A percentile compares a stretch with the other conserved stretches of the same genome.
Conservation (phyloP, 2,888 invertebrate species). For the Cryptus armator region DNA sequence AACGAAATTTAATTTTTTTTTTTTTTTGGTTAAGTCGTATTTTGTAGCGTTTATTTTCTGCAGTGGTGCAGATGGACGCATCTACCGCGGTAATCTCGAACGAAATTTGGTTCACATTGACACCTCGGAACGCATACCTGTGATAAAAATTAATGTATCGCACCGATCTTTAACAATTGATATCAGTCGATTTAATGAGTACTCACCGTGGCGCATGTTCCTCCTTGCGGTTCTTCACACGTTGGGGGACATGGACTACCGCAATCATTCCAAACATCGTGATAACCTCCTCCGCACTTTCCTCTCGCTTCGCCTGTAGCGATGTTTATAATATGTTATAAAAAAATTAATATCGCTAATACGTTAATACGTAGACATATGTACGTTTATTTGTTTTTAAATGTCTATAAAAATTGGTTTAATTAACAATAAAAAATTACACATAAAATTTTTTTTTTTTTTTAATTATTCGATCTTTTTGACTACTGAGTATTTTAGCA, state of each 20-base stretch:
- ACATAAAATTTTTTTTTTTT: too few relatives aligned
- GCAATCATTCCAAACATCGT: slow-evolving; percentile 15
- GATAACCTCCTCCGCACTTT: too few relatives aligned
- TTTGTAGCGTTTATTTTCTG: neutral
- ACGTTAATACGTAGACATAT: too few relatives aligned
- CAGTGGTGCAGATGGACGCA: neutral
- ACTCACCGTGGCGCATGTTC: neutral
- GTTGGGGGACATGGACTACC: neutral
- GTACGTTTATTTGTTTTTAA: too few relatives aligned
- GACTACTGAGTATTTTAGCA: too few relatives aligned
- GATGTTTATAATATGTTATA: too few relatives aligned
- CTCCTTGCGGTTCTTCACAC: neutral
- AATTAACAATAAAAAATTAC: too few relatives aligned
- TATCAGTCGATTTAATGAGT: neutral
- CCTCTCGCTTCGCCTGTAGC: neutral
- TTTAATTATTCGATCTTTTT: too few relatives aligned
- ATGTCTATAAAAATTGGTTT: too few relatives aligned
- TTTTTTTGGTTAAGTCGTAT: neutral
- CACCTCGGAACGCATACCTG: neutral
- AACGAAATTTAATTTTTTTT: neutral
- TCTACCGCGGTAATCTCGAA: neutral
- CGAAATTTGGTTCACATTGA: neutral
- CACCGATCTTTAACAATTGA: neutral
- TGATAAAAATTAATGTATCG: neutral
- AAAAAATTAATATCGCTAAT: too few relatives aligned